These are phyloP conservation scores for Chionodraco myersi DNA, from an alignment of 2,113 vertebrate genomes.

Conservation along the genomic window DNA sequence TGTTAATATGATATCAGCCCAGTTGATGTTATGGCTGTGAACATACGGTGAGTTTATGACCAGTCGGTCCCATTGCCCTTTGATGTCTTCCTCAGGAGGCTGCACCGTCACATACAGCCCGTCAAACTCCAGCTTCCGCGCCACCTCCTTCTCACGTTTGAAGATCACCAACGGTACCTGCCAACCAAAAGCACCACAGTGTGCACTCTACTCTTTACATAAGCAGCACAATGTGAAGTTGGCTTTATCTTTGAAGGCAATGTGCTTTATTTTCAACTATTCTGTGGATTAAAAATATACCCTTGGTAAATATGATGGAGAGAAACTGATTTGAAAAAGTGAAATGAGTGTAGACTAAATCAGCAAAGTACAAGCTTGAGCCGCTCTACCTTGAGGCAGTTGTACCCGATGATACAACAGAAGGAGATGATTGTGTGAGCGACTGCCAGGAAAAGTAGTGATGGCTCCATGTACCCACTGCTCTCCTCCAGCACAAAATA, in stretches of 20 bases:
- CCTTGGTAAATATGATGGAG: neutral
- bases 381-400: constrained; percentile 91
- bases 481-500: constrained; percentile 93
- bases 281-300: neutral
- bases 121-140: constrained; percentile 94
- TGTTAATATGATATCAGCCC: neutral
- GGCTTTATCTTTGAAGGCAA: neutral
- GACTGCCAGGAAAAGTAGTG: constrained; percentile 87
- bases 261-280: neutral
- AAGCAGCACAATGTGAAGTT: neutral
- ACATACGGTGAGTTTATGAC: constrained; percentile 95
- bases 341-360: no score
- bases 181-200: constrained; percentile 22
- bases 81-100: constrained; percentile 96
- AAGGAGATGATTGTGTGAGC: constrained; percentile 94
- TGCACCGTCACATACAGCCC: constrained; percentile 94
- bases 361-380: neutral
- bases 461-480: constrained; percentile 94
- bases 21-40: constrained; percentile 3
- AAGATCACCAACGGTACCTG: constrained; percentile 96
- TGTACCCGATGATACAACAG: constrained; percentile 97
- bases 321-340: neutral
- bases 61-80: constrained; percentile 96
- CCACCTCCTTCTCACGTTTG: constrained; percentile 96
- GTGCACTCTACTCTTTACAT: neutral